Conservation (phyloP, 2,113 vertebrate species). For the Heterocephalus glaber region DNA sequence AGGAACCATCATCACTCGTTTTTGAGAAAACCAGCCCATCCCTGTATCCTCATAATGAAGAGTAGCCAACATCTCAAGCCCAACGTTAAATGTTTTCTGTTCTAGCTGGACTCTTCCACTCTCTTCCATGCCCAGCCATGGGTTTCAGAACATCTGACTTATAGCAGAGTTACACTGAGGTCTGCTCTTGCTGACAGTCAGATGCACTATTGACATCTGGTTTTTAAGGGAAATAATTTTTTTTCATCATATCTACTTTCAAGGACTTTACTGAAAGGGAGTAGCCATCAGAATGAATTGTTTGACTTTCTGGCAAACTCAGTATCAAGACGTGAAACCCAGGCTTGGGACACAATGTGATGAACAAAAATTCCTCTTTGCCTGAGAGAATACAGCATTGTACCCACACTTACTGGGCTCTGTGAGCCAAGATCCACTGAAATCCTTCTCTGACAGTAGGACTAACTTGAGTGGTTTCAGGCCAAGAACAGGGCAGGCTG, state of each 20-base stretch:
- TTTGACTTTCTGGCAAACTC: slow-evolving; percentile 82
- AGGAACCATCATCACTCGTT: background rate
- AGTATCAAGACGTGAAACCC: slow-evolving; percentile 81
- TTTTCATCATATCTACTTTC: slow-evolving; percentile 76
- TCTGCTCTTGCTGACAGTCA: slow-evolving; percentile 52
- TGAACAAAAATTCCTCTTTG: slow-evolving; percentile 65
- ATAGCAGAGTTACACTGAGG: slow-evolving; percentile 60
- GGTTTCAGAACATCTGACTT: slow-evolving; percentile 62
- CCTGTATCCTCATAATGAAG: background rate
- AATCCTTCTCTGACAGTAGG: slow-evolving; percentile 72
- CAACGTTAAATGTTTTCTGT: slow-evolving; percentile 10
- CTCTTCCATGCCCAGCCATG: slow-evolving; percentile 11
- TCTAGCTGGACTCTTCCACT: background rate
- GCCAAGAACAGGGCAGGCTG: slow-evolving; percentile 20
- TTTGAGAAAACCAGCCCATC: background rate
- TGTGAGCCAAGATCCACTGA: slow-evolving; percentile 53
- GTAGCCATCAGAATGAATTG: slow-evolving; percentile 85
- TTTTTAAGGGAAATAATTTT: slow-evolving; percentile 68
- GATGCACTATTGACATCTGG: slow-evolving; percentile 53
- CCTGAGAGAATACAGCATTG: slow-evolving; percentile 65
- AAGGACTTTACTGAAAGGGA: slow-evolving; percentile 72
- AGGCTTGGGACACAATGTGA: slow-evolving; percentile 72
- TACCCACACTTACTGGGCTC: slow-evolving; percentile 58
- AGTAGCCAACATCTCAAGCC: background rate
- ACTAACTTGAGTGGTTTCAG: slow-evolving; percentile 68